These are phyloP conservation scores for Leuciscus waleckii DNA, from an alignment of 2,797 vertebrate species.

Conservation along the genomic window DNA sequence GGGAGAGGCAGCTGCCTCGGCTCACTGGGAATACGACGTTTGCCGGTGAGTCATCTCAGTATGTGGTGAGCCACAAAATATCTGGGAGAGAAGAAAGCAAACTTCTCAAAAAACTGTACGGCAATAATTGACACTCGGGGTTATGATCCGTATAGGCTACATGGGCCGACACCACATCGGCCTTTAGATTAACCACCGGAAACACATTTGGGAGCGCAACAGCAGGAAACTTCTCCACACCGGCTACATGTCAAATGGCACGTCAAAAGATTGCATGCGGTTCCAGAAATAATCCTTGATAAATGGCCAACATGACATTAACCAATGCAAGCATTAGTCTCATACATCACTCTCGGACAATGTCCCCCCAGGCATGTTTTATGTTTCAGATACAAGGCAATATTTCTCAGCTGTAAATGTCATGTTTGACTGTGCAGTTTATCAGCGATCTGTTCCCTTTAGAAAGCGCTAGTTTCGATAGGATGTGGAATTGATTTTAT, in stretches of 20 bases:
- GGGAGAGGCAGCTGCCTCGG: constrained; percentile 36
- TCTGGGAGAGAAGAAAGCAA: constrained; percentile 48
- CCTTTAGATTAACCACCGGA: constrained; percentile 44
- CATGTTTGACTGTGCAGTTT: constrained; percentile 45
- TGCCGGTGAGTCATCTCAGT: constrained; percentile 52
- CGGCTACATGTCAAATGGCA: constrained; percentile 40
- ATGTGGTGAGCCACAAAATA: constrained; percentile 46
- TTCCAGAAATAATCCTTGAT: constrained; percentile 55
- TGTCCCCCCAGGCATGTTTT: constrained; percentile 35
- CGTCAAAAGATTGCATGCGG: constrained; percentile 27
- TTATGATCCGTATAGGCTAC: constrained; percentile 13
- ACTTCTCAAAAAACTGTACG: constrained; percentile 41
- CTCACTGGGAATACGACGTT: constrained; percentile 33
- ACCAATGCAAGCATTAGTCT: constrained; percentile 54
- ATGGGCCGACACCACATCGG: constrained; percentile 21
- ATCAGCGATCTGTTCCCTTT: constrained; percentile 43
- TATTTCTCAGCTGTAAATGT: constrained; percentile 45
- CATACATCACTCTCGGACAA: constrained; percentile 47
- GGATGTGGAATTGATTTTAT: constrained; percentile 50
- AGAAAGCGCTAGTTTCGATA: constrained; percentile 39
- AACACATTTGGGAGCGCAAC: constrained; percentile 31
- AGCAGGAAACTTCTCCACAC: constrained; percentile 25
- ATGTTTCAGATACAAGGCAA: constrained; percentile 45
- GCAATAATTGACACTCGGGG: constrained; percentile 15
- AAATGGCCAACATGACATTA: constrained; percentile 55